Evolutionary conservation across 92 coral and sea anemone species (phyloP), one percentile per base, ranked within the genome.

Genomic region (Umimayanthus kanabou): DNA sequence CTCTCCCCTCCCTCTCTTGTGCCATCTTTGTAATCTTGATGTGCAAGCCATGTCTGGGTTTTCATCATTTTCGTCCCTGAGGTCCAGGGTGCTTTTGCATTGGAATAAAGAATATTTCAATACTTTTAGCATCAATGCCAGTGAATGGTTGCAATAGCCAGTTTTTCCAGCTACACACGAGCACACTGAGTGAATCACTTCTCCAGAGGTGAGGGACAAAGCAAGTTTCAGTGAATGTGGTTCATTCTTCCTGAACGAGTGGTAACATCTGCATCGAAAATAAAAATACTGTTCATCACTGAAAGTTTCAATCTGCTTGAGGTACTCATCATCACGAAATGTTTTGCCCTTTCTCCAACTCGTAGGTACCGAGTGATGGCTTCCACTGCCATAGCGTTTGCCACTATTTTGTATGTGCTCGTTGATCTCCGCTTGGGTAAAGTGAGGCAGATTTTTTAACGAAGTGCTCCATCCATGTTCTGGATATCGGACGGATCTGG

Each of bases 111-210:
- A 81, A 77, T n/a, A 87, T 81, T 87, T 82, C 47, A 79, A 82
- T n/a, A 90, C 29, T 79, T 87, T 87, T 25, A 90, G 86, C 90
- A 73, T 87, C 29, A 90, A 75, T 6, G 90, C 93, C 33, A 87
- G 89, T 4, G 87, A 71, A 55, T 90, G 93, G 72, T 90, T 90
- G 43, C 93, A 87, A 69, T 79, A 87, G 1, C 88, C 93, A 71
- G 86, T 77, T 58, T 90, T 90, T 22, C 90, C 92, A 5, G 93
- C 93, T 6, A 90, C 89, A 55, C 92, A 90, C 4, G 87, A 78
- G 80, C 89, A 90, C n/a, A 45, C 81, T 10, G 84, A 39, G 18
- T 69, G 65, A n/a, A 30, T 28, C 28, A 86, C 89, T 64, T 87
- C 76, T 39, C 64, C 89, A 77, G 77, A 18, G 30, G 55, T 84